Evolutionary conservation across 2,888 invertebrate species (phyloP).

Genomic region (Unio delphinus): DNA sequence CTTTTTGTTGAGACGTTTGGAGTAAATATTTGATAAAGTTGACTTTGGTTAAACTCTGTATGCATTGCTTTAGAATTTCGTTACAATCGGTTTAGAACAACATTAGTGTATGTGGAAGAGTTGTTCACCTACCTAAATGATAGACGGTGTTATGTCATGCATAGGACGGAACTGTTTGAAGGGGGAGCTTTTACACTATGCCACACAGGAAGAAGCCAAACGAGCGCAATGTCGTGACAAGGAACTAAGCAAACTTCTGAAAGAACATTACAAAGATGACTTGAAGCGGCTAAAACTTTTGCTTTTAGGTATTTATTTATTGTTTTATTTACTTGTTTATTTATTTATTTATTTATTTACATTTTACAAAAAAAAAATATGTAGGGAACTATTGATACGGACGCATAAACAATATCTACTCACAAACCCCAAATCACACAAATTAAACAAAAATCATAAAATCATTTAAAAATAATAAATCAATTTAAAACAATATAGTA

Average conservation of each 20-base stretch:
- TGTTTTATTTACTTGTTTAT: constrained; percentile 3
- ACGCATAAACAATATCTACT: no score
- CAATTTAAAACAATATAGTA: background rate
- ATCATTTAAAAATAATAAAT: background rate
- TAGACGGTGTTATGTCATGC: constrained; percentile 8
- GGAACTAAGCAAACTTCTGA: constrained; percentile 45
- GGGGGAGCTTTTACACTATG: constrained; percentile 29
- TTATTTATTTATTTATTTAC: background rate
- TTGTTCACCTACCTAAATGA: background rate
- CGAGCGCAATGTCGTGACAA: constrained; percentile 46
- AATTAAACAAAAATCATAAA: background rate
- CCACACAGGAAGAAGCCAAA: constrained; percentile 46
- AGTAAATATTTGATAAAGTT: no score
- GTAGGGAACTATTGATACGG: no score
- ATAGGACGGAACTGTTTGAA: constrained; percentile 40
- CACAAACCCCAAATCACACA: no score
- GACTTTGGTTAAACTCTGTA: no score
- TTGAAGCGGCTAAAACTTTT: constrained; percentile 53
- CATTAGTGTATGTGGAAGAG: background rate
- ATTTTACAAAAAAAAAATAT: no score
- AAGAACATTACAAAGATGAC: constrained; percentile 53
- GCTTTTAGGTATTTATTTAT: constrained; percentile 45
- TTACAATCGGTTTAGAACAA: no score
- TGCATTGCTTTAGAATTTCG: no score
- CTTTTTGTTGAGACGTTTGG: no score